phyloP scores from a whole-genome alignment of 1,140 invertebrate species.

The Pantala flavescens region DNA sequence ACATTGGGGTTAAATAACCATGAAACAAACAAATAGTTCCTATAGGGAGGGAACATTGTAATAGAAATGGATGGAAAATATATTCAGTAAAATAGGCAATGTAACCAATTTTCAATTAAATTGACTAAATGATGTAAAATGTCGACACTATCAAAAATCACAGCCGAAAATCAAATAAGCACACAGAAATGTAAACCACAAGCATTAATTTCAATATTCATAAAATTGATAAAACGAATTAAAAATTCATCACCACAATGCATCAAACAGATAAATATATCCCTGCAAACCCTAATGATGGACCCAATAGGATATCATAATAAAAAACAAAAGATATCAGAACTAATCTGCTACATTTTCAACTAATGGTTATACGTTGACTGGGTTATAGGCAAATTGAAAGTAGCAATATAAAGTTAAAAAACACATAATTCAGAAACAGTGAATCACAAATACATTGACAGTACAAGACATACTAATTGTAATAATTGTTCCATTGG shows the following conservation, averaged over 20 bases:
- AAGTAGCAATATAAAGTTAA: no score
- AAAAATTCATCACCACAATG: not conserved
- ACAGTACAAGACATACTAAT: no score
- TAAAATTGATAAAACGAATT: not conserved
- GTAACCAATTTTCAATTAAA: not conserved
- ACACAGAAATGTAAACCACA: constrained; percentile 5
- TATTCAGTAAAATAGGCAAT: not conserved
- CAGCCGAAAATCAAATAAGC: constrained; percentile 9
- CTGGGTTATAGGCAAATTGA: no score
- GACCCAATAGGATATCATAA: not conserved
- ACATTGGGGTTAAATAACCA: not conserved
- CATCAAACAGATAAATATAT: not conserved
- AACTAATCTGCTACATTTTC: no score
- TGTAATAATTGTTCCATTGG: no score
- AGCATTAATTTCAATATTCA: not conserved
- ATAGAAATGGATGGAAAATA: not conserved
- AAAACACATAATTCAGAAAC: no score
- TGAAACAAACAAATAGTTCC: not conserved
- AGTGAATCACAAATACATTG: no score
- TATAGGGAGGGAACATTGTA: not conserved
- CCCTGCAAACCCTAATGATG: not conserved
- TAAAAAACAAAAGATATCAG: no score
- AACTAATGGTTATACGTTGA: no score
- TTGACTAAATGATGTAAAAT: not conserved
- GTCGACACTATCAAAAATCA: not conserved